Evolutionary conservation across 2,888 invertebrate genomes (phyloP).

Genomic region (Callyntrura guangdongensis): DNA sequence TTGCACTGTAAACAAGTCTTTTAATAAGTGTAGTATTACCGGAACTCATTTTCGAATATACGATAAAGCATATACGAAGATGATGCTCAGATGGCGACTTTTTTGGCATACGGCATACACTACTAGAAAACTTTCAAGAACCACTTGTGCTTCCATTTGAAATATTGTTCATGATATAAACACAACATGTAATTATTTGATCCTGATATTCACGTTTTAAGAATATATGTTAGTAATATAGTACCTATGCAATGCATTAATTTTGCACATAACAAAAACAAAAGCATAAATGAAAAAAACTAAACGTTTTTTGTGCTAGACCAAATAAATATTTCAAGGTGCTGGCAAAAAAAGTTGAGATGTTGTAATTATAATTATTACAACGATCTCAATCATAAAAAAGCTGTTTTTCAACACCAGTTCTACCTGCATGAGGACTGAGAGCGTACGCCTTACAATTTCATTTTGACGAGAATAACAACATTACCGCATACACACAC

Average conservation of each 20-base stretch:
- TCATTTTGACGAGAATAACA: slow-evolving; percentile 13
- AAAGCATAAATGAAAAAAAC: not conserved
- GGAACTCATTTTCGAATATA: slow-evolving; percentile 23
- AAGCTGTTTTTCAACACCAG: slow-evolving; percentile 37
- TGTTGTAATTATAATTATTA: slow-evolving; percentile 36
- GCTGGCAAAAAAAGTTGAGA: not conserved
- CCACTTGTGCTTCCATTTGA: too few relatives aligned
- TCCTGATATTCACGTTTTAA: slow-evolving; percentile 1
- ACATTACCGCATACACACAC: not conserved
- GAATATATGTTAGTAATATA: not conserved
- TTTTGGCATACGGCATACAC: too few relatives aligned
- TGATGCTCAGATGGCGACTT: not conserved
- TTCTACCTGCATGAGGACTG: not conserved
- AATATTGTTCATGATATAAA: too few relatives aligned
- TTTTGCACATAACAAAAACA: not conserved
- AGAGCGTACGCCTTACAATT: not conserved
- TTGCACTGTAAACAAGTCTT: not conserved
- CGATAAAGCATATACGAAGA: not conserved
- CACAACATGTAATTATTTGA: too few relatives aligned
- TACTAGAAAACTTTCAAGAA: too few relatives aligned
- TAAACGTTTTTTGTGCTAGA: slow-evolving; percentile 15
- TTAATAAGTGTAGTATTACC: slow-evolving; percentile 10
- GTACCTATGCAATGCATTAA: not conserved
- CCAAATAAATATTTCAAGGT: slow-evolving; percentile 27
- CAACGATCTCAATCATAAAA: slow-evolving; percentile 11